These are phyloP conservation scores for Lanistes nyassanus DNA, from an alignment of 1,140 invertebrate genomes.

Conservation along the genomic window DNA sequence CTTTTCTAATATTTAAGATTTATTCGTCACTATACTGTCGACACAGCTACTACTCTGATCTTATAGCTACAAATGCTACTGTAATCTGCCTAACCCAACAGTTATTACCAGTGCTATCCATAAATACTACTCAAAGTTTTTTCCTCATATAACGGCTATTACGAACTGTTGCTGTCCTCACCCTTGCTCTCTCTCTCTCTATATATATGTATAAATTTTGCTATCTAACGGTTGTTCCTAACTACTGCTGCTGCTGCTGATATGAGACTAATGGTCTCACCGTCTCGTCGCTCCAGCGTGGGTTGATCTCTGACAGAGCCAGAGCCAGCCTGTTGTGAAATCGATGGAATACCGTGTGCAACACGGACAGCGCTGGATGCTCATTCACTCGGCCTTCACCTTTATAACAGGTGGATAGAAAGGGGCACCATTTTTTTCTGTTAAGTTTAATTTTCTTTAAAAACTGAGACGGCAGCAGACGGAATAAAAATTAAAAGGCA, in stretches of 20 bases:
- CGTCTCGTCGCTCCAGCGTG: conserved; percentile 75
- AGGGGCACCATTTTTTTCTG: too few species aligned
- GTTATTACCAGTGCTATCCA: too few species aligned
- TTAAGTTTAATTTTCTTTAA: too few species aligned
- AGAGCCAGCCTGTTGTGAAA: conserved; percentile 93
- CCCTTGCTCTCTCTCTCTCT: conserved; percentile 2
- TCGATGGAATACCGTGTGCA: conserved; percentile 95
- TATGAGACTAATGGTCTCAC: not conserved
- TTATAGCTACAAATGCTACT: too few species aligned
- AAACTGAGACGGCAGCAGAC: too few species aligned
- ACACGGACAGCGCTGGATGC: conserved; percentile 85
- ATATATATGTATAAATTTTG: not conserved
- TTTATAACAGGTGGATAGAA: conserved; percentile 56
- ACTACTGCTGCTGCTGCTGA: not conserved
- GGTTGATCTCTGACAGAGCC: conserved; percentile 81
- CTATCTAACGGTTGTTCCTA: not conserved
- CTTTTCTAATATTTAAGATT: too few species aligned
- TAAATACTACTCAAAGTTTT: too few species aligned
- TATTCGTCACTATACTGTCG: too few species aligned
- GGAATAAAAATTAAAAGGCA: too few species aligned
- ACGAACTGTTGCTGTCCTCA: not conserved
- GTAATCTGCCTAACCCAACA: too few species aligned
- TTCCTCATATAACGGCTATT: too few species aligned
- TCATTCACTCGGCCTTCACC: conserved; percentile 91
- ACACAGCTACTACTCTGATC: too few species aligned